These are phyloP conservation scores for Tachystola acroxantha DNA, from an alignment of 2,888 invertebrate species.

Conservation along the genomic window DNA sequence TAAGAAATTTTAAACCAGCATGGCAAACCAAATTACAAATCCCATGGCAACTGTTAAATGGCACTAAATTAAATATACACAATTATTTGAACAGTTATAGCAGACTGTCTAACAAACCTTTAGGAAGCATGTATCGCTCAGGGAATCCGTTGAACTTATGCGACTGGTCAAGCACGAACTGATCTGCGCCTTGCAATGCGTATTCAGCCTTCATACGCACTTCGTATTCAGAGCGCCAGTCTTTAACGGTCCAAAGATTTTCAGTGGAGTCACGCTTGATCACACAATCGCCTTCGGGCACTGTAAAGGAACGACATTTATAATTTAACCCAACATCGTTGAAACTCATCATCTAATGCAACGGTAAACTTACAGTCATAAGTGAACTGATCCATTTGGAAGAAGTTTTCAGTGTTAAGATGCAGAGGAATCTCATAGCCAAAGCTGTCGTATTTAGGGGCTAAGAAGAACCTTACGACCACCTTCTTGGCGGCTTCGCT, in stretches of 20 bases:
- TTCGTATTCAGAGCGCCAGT: constrained; percentile 62
- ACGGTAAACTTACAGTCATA: constrained; percentile 63
- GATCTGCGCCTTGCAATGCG: constrained; percentile 60
- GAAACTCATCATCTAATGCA: no score
- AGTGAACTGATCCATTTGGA: constrained; percentile 64
- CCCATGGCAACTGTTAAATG: no score
- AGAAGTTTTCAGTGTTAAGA: constrained; percentile 75
- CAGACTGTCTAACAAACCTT: constrained; percentile 73
- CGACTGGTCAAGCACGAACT: constrained; percentile 60
- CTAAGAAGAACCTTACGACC: constrained; percentile 81
- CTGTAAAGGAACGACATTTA: no score
- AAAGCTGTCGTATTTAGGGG: constrained; percentile 82
- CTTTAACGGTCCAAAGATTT: constrained; percentile 73
- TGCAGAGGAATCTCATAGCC: constrained; percentile 72
- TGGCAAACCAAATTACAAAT: no score
- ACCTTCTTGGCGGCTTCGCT: constrained; percentile 72
- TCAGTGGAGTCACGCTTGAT: constrained; percentile 78
- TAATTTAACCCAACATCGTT: no score
- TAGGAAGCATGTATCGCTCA: constrained; percentile 81
- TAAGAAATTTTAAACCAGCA: no score
- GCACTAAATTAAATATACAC: no score
- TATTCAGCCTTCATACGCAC: constrained; percentile 65
- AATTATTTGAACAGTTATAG: no score
- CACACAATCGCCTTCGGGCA: constrained; percentile 63
- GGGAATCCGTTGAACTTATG: constrained; percentile 79